phyloP scores from a whole-genome alignment of 2,113 vertebrate genomes.

The Cervus canadensis region DNA sequence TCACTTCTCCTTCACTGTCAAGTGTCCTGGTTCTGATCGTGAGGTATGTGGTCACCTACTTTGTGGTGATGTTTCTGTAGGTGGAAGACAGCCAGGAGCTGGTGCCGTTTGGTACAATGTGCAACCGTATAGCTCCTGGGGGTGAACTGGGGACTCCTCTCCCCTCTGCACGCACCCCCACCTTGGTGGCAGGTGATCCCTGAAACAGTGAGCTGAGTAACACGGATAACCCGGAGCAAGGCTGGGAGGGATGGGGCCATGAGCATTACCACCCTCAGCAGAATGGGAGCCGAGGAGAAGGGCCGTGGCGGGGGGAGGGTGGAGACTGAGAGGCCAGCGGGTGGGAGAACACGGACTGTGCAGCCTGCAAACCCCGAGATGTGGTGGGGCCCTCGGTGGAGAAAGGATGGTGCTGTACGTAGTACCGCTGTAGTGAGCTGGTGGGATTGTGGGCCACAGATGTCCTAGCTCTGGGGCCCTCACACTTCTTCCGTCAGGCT shows the following conservation, averaged over 20 bases:
- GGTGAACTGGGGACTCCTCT: background rate
- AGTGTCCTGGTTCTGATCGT: background rate
- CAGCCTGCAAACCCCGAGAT: background rate
- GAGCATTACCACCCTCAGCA: background rate
- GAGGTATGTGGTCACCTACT: background rate
- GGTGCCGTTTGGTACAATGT: background rate
- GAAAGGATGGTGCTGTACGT: accelerated
- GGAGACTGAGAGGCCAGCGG: background rate
- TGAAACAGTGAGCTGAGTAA: background rate
- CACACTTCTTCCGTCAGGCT: background rate
- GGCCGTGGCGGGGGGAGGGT: accelerated
- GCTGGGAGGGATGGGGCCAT: background rate
- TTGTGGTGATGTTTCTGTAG: background rate
- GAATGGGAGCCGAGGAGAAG: background rate
- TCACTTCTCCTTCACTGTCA: background rate
- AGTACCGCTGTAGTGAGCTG: background rate
- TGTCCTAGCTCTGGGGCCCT: background rate
- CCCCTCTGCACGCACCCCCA: accelerated
- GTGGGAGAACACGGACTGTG: background rate
- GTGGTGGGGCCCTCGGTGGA: background rate
- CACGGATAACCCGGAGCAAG: background rate
- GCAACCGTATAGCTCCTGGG: background rate
- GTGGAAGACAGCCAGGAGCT: background rate
- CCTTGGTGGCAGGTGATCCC: background rate
- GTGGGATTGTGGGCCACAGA: background rate